Conservation (phyloP, 2,797 vertebrate species). For the Poeciliopsis turneri region DNA sequence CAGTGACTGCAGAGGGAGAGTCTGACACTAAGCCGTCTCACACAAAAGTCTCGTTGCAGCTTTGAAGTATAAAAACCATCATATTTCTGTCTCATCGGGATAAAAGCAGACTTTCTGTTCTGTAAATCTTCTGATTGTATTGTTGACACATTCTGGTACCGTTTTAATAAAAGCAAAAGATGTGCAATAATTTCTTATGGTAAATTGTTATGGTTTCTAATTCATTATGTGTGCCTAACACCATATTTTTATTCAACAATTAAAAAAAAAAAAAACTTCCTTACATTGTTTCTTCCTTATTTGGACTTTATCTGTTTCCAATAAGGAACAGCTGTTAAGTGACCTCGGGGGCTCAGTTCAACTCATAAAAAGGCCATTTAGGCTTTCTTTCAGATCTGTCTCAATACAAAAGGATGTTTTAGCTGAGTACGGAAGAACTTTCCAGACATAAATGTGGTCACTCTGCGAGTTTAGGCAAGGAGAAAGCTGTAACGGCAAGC, state of each 20-base stretch:
- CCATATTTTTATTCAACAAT: too few relatives aligned
- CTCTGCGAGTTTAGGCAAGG: conserved; percentile 10
- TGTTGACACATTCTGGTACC: conserved; percentile 43
- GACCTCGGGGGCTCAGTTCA: conserved; percentile 28
- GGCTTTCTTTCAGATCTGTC: not conserved
- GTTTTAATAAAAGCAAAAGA: conserved; percentile 50
- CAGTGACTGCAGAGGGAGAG: conserved; percentile 32
- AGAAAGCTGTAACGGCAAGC: conserved; percentile 5
- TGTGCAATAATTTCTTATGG: conserved; percentile 11
- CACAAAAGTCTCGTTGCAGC: conserved; percentile 43
- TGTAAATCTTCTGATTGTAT: conserved; percentile 53
- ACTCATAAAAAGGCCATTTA: conserved; percentile 6
- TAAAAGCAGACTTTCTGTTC: conserved; percentile 54
- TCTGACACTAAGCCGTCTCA: conserved; percentile 44
- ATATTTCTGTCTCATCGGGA: conserved; percentile 39
- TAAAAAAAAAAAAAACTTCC: not conserved
- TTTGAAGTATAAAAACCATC: conserved; percentile 57
- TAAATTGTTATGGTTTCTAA: too few relatives aligned
- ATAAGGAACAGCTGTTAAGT: conserved; percentile 54
- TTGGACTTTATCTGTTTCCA: conserved; percentile 34
- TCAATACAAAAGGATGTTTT: not conserved
- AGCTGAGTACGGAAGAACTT: not conserved
- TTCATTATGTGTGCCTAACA: too few relatives aligned
- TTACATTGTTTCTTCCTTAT: conserved; percentile 28
- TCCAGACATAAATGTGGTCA: conserved; percentile 4